These are phyloP conservation scores for Umimayanthus kanabou DNA, from an alignment of 92 coral and sea anemone genomes.

Conservation along the genomic window DNA sequence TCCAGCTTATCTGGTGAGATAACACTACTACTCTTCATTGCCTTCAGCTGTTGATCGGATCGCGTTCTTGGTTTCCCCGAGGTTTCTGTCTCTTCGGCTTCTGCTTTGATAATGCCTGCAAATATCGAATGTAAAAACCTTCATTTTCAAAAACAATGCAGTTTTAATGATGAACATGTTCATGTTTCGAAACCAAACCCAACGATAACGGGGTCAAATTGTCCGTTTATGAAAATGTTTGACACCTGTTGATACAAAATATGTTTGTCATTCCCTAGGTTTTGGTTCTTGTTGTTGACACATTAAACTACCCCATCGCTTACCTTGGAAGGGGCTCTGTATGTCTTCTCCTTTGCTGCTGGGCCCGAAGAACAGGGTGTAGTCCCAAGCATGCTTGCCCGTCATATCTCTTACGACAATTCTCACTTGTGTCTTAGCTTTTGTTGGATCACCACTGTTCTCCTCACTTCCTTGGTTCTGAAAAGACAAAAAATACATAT, in stretches of 20 bases:
- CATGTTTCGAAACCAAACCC: too few species aligned
- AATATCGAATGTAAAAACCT: too few species aligned
- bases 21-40: constrained; percentile 57
- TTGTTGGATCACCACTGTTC: constrained; percentile 39
- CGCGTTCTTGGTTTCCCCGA: not conserved
- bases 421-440: constrained; percentile 80
- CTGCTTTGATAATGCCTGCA: constrained; percentile 10
- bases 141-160: not conserved
- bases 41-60: constrained; percentile 23
- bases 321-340: constrained; percentile 46
- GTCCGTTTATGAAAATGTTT: too few species aligned
- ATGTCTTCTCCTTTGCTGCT: not conserved
- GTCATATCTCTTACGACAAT: constrained; percentile 89
- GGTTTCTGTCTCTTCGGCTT: not conserved
- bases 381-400: constrained; percentile 94
- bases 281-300: too few species aligned
- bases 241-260: too few species aligned
- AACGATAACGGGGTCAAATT: not conserved
- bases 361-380: constrained; percentile 78
- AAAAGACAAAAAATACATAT: not conserved
- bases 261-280: too few species aligned
- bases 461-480: constrained; percentile 40
- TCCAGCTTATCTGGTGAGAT: constrained; percentile 71
- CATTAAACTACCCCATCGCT: not conserved
- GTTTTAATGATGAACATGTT: not conserved